Evolutionary conservation across 1,140 invertebrate species (phyloP), one percentile per base, ranked within the genome.

Genomic region (Bacillus rossius): DNA sequence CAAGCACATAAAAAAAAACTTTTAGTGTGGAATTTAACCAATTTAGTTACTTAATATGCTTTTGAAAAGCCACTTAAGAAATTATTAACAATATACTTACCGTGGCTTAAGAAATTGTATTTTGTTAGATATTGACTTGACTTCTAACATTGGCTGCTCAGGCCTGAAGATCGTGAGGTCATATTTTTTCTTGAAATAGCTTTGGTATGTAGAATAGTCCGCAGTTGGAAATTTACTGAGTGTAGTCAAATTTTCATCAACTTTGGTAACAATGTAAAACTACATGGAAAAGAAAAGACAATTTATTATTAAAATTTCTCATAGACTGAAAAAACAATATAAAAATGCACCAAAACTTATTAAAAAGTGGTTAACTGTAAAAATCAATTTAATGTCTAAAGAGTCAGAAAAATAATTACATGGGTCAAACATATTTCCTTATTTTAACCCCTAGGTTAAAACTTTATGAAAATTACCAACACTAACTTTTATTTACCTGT

Each of bases 121-220:
- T 59, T 87, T 79, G 4, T 78, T 81, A 0, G 91, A 89, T 5
- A 95, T 83, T 42, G 88, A 82, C 72, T 92, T 89, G 0, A 99
- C 97, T 77, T 96, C 91, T 0, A 99, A 67, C 52, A 99, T 70
- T 10, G 91, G 89, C 69, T 97, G 93, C 1, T 80, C 73, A 14
- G 73, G 64, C 67, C 94, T 86, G 23, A 83, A 74, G 29, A 97
- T 84, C 2, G 69, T 67, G 1, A 88, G 69, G 13, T 83, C 73
- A 72, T 98, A 96, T 69, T 94, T 96, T 14, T 78, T 75, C 2
- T 77, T 69, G 68, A 91, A 98, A 68, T 98, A 99, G 22, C 89
- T 77, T 8, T 79, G 78, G 69, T 92, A 99, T 0, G 84, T 86
- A 14, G 74, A 70, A 67, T 83, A 93, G 0, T 84, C 67, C n/a